Conservation (phyloP, 1,140 invertebrate species). For the Mycetomoellerius zeteki region DNA sequence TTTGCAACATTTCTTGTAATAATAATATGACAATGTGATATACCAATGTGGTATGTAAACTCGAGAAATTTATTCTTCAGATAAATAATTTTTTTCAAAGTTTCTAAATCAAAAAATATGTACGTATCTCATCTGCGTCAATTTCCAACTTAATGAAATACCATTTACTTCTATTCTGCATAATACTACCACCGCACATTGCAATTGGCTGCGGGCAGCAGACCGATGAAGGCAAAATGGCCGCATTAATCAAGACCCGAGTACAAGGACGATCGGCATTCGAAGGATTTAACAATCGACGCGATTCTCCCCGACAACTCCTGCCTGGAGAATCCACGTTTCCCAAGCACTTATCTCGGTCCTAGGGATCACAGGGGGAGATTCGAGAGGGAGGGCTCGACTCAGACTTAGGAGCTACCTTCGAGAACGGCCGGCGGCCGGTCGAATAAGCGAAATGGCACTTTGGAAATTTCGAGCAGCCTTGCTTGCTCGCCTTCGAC, state of each 20-base stretch:
- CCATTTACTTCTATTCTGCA: slow-evolving; percentile 5
- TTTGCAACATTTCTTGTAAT: not conserved
- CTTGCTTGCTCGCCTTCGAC: slow-evolving; percentile 51
- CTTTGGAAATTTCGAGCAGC: slow-evolving; percentile 61
- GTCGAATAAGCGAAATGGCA: slow-evolving; percentile 60
- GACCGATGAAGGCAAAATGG: slow-evolving; percentile 20
- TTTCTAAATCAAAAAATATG: not conserved
- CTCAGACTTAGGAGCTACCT: not conserved
- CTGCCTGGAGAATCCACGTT: slow-evolving; percentile 23
- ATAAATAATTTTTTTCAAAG: not conserved
- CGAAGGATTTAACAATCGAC: slow-evolving; percentile 56
- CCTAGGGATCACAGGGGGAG: not conserved
- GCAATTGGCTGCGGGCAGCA: slow-evolving; percentile 23
- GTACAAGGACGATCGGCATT: slow-evolving; percentile 47
- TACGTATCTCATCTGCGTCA: not conserved
- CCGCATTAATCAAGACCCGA: slow-evolving; percentile 43
- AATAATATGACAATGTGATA: not conserved
- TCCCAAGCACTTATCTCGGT: slow-evolving; percentile 52
- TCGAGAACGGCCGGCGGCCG: slow-evolving; percentile 22
- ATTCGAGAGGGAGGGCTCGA: not conserved
- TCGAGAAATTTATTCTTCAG: not conserved
- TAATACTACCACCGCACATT: not conserved
- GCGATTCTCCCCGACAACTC: slow-evolving; percentile 11
- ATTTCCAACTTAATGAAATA: slow-evolving; percentile 17
- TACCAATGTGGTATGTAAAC: not conserved